These are phyloP conservation scores for Saiga tatarica DNA, from an alignment of 2,113 vertebrate species.

Conservation along the genomic window DNA sequence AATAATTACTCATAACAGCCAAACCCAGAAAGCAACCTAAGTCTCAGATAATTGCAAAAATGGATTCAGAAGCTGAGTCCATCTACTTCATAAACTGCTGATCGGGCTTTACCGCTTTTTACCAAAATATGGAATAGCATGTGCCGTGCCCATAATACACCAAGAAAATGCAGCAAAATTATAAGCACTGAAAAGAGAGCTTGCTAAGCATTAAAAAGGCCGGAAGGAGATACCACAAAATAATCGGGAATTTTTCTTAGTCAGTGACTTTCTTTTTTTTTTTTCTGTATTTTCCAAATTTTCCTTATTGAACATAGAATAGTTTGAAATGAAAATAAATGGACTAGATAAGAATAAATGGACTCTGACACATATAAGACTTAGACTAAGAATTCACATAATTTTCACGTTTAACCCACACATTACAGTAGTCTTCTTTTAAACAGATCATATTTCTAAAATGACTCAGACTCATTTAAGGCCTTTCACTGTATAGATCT, in stretches of 20 bases:
- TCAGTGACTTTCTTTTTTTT: not conserved
- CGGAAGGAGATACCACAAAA: not conserved
- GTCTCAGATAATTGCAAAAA: not conserved
- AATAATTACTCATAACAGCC: not conserved
- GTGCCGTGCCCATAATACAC: too few species aligned
- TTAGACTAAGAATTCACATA: not conserved
- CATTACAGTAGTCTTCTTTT: not conserved
- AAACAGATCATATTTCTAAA: not conserved
- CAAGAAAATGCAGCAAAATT: not conserved
- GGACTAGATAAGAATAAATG: not conserved
- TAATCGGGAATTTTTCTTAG: not conserved
- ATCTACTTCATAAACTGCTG: constrained; percentile 14
- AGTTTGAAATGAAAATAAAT: not conserved
- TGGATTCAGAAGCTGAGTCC: not conserved
- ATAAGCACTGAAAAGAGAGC: not conserved
- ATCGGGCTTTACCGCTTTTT: not conserved
- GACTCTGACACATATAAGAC: not conserved
- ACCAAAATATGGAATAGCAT: not conserved
- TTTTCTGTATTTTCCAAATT: not conserved
- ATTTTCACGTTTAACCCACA: not conserved
- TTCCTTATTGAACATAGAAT: not conserved
- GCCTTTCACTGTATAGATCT: not conserved
- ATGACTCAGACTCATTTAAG: not conserved
- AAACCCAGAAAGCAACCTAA: constrained; percentile 8
- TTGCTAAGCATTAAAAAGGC: not conserved